Percentiles rank a stretch among this genome's conserved stretches.
Conservation (phyloP, 2,797 vertebrate species). For the Betta splendens region DNA sequence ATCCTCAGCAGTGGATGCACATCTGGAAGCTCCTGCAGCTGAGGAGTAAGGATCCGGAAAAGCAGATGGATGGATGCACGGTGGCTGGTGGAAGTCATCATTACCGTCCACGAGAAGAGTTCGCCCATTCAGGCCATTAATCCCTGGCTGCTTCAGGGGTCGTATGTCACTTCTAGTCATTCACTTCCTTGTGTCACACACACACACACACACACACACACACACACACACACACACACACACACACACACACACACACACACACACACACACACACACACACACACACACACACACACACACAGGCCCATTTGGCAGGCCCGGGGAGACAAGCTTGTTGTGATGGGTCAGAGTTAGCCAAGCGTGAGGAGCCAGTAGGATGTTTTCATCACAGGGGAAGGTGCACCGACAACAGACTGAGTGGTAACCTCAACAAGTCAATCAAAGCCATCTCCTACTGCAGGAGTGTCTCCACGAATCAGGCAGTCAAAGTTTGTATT, state of each 20-base stretch:
- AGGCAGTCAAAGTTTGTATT: slow-evolving; percentile 21
- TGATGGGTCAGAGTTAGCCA: slow-evolving; percentile 64
- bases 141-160: slow-evolving; percentile 67
- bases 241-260: slow-evolving; percentile 23
- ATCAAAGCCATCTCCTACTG: slow-evolving; percentile 36
- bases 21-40: slow-evolving; percentile 74
- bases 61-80: slow-evolving; percentile 65
- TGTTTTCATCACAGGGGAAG: slow-evolving; percentile 70
- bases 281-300: slow-evolving; percentile 27
- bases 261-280: slow-evolving; percentile 20
- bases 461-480: slow-evolving; percentile 42
- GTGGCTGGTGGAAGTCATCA: slow-evolving; percentile 68
- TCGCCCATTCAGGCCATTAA: slow-evolving; percentile 67
- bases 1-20: slow-evolving; percentile 64
- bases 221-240: slow-evolving; percentile 26
- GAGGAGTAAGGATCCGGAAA: slow-evolving; percentile 35
- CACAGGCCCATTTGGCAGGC: slow-evolving; percentile 27
- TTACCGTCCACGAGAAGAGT: slow-evolving; percentile 61
- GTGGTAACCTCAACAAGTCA: slow-evolving; percentile 62
- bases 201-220: slow-evolving; percentile 31
- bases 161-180: slow-evolving; percentile 72
- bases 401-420: slow-evolving; percentile 65
- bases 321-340: slow-evolving; percentile 62
- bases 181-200: slow-evolving; percentile 46
- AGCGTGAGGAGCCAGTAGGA: slow-evolving; percentile 63